Base-by-base conservation (phyloP, 2,797 vertebrate genomes). In the Thamnophis elegans region DNA sequence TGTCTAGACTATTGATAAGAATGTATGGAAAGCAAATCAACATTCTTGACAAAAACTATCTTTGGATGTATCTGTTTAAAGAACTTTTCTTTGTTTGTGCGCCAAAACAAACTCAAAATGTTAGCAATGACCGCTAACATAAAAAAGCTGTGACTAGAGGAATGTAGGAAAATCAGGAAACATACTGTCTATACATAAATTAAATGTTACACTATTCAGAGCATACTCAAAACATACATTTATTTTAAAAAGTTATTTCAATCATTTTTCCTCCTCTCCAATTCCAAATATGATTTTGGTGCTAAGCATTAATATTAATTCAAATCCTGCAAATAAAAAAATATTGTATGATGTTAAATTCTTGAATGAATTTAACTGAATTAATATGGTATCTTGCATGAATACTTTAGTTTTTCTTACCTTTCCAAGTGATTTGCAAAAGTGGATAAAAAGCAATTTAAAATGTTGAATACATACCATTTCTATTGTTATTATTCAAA, bases 1-100 rank as follows among this genome's bases (percentile, higher is more conserved):
- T 92, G 94, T 97, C 89, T 92, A 91, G 90, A 91, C 91, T 92
- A 58, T 25, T 91, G 97, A 93, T 91, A 87, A 90, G 13, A 87
- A 93, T 86, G 89, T 90, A 97, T 55, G 87, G 73, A 95, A 95
- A 95, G 91, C 1, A 18, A 88, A 89, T 93, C 93, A 92, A 90
- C 89, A 62, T 85, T 32, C 90, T 93, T 92, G 86, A 89, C 51
- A 93, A 90, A 94, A 85, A 93, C 6, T 87, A 91, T n/a, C 82
- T 73, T 85, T 4, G 9, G 95, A 89, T 0, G 0, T 25, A 28
- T 28, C 18, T n/a, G 94, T 59, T 59, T 56, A 85, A 91, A 89
- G 90, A 85, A 88, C 68, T 62, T 88, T 86, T 51, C 92, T 93
- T 93, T 93, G 90, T 93, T 93, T 91, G 68, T 82, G 65, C 51